phyloP scores from a whole-genome alignment of 2,888 invertebrate species.

The Antitype chi region DNA sequence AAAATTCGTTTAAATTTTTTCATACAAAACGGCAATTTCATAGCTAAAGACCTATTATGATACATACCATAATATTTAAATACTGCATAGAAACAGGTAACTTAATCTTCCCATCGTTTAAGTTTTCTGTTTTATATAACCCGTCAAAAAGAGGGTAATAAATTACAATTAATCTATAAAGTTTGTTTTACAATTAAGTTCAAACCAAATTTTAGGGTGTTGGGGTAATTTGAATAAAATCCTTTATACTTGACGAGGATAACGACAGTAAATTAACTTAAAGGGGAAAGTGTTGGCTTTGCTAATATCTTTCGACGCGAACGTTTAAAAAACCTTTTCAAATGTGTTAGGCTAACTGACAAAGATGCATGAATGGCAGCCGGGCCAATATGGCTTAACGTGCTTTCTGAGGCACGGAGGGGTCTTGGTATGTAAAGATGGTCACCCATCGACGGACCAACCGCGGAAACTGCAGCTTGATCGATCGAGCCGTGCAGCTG shows the following conservation, averaged over 20 bases:
- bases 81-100: not conserved
- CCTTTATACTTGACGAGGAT: constrained; percentile 32
- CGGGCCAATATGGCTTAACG: no score
- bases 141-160: constrained; percentile 20
- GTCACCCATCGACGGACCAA: no score
- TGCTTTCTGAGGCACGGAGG: no score
- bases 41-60: no score
- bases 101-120: not conserved
- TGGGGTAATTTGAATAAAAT: constrained; percentile 39
- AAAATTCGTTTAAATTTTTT: no score
- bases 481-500: no score
- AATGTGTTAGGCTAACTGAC: no score
- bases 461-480: no score
- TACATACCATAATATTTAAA: not conserved
- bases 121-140: not conserved
- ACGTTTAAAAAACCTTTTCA: not conserved
- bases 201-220: constrained; percentile 26
- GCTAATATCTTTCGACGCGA: not conserved
- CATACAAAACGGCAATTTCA: no score
- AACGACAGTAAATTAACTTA: constrained; percentile 23
- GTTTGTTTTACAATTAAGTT: constrained; percentile 37
- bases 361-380: no score
- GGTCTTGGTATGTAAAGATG: no score
- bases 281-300: constrained; percentile 6
- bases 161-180: constrained; percentile 41